These are phyloP conservation scores for Pelosia muscerda DNA, from an alignment of 2,888 invertebrate species.

Conservation along the genomic window DNA sequence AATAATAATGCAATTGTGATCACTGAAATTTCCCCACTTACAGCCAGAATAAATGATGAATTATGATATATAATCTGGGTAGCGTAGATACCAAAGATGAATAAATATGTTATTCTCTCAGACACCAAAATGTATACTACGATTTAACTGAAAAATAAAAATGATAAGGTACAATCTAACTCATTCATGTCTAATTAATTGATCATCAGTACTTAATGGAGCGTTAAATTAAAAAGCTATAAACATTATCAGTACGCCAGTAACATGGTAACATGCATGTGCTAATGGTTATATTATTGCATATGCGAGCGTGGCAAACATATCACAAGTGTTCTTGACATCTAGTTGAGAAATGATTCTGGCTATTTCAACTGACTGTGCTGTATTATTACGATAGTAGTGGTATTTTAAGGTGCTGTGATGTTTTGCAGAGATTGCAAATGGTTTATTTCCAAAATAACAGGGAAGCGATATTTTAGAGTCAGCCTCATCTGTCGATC, in stretches of 20 bases:
- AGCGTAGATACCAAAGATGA: too few species aligned
- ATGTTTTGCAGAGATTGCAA: slow-evolving; percentile 1
- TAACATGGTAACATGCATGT: slow-evolving; percentile 13
- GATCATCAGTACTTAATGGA: slow-evolving; percentile 16
- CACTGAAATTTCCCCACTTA: too few species aligned
- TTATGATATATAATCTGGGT: too few species aligned
- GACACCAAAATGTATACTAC: too few species aligned
- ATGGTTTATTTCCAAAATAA: not conserved
- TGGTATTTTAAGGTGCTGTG: slow-evolving; percentile 8
- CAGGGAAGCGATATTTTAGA: not conserved
- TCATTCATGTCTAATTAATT: slow-evolving; percentile 22
- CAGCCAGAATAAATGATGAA: too few species aligned
- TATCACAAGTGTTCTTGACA: slow-evolving; percentile 3
- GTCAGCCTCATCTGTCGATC: too few species aligned
- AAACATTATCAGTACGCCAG: slow-evolving; percentile 19
- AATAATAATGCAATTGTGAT: too few species aligned
- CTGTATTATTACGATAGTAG: not conserved
- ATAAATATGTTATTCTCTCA: too few species aligned
- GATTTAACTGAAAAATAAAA: too few species aligned
- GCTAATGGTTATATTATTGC: slow-evolving; percentile 7
- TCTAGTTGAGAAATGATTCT: not conserved
- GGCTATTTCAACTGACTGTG: not conserved
- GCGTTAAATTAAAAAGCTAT: slow-evolving; percentile 23
- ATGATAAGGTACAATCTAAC: not conserved
- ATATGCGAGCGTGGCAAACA: not conserved